Evolutionary conservation across 2,113 vertebrate genomes (phyloP).

Genomic region (Acanthochromis polyacanthus): DNA sequence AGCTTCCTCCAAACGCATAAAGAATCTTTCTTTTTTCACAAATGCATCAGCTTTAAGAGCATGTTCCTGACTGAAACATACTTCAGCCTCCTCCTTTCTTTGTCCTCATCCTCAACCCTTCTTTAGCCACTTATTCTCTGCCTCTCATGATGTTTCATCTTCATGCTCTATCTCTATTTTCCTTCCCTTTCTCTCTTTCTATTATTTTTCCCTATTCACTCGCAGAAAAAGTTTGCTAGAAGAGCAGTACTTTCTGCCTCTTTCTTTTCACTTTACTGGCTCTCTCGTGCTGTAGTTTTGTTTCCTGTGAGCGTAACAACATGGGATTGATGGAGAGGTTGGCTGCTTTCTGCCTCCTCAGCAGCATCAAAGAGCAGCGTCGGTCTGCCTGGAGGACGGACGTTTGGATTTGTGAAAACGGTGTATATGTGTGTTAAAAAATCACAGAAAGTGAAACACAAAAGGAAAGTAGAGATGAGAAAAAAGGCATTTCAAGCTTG

Average conservation of each 20-base stretch:
- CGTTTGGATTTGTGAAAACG: not conserved
- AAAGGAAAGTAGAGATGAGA: no score
- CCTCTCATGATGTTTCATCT: not conserved
- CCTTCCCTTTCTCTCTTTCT: not conserved
- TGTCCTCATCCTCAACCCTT: not conserved
- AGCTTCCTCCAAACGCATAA: no score
- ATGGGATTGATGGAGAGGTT: slow-evolving; percentile 47
- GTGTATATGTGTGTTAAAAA: not conserved
- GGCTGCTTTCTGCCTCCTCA: slow-evolving; percentile 59
- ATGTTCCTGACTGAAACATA: not conserved
- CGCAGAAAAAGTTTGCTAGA: not conserved
- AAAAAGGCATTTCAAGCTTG: no score
- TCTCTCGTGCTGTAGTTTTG: slow-evolving; percentile 11
- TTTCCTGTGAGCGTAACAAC: slow-evolving; percentile 42
- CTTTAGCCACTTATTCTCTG: not conserved
- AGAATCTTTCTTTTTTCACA: no score
- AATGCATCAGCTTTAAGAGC: no score
- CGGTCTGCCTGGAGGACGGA: slow-evolving; percentile 4
- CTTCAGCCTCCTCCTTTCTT: not conserved
- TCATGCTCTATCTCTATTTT: not conserved
- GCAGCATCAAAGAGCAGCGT: slow-evolving; percentile 40
- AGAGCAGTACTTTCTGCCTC: not conserved
- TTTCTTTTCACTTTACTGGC: not conserved
- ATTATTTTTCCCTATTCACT: not conserved
- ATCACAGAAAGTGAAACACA: no score